Percentiles rank a stretch among this genome's conserved stretches.
Evolutionary conservation across 1,140 invertebrate genomes (phyloP).

Genomic region (Drosophila bocqueti): DNA sequence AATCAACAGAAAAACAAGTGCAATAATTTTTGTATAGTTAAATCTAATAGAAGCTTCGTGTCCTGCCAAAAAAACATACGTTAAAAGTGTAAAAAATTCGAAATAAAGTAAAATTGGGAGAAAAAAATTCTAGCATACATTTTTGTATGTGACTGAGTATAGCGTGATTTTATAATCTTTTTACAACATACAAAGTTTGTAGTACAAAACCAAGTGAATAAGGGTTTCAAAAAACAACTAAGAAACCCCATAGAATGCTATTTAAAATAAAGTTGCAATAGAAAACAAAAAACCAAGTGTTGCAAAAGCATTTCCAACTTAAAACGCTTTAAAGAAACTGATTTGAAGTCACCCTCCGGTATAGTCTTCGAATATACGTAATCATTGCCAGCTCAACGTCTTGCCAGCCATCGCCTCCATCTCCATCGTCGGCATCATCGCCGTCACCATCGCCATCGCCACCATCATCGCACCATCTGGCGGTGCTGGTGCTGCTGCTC

Average conservation of each 20-base stretch:
- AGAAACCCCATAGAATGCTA: not conserved
- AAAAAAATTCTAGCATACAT: not conserved
- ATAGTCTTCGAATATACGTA: slow-evolving; percentile 26
- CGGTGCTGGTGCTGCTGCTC: slow-evolving; percentile 31
- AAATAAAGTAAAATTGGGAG: not conserved
- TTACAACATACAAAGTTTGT: slow-evolving; percentile 22
- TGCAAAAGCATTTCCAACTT: not conserved
- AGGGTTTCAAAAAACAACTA: slow-evolving; percentile 4
- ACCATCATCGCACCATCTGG: slow-evolving; percentile 37
- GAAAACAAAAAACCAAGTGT: too few relatives aligned
- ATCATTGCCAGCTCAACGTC: slow-evolving; percentile 40
- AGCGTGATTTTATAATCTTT: slow-evolving; percentile 29
- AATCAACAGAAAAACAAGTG: slow-evolving; percentile 19
- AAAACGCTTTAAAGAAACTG: not conserved
- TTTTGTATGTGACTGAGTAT: not conserved
- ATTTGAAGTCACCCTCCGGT: slow-evolving; percentile 10
- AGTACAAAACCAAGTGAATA: slow-evolving; percentile 8
- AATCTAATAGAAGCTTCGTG: slow-evolving; percentile 5
- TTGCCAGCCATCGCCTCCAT: slow-evolving; percentile 19
- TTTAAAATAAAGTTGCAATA: not conserved
- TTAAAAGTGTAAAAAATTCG: not conserved
- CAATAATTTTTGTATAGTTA: slow-evolving; percentile 22
- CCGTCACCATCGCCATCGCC: slow-evolving; percentile 10
- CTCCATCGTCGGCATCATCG: slow-evolving; percentile 18
- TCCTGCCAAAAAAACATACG: slow-evolving; percentile 24